Evolutionary conservation across 2,797 vertebrate species (phyloP), one percentile per base, ranked within the genome.

Genomic region (Anolis apletophallus): DNA sequence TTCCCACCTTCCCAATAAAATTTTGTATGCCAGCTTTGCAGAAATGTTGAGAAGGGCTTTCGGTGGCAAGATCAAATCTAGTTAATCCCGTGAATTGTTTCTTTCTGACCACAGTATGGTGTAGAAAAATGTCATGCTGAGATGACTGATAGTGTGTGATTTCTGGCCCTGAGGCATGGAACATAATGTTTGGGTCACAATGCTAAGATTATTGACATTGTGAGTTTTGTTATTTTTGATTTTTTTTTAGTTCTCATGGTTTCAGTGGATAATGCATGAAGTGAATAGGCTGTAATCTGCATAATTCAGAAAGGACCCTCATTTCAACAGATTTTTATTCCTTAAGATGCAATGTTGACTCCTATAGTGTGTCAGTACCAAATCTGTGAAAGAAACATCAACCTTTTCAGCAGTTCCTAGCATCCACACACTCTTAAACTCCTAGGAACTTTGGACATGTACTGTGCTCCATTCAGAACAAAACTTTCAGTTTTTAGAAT

Each of bases 1-100:
- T 81, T 13, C 67, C 29, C 0, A 5, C 79, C 17, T 87, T 89
- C 85, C 59, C 77, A 6, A 7, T 88, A 64, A 23, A n/a, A 72
- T n/a, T 7, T 55, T 29, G 74, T 21, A 54, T 32, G 40, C 9
- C 12, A 3, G 74, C 5, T 12, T 75, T 88, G 81, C 68, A 68
- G 79, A 71, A 61, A 57, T 83, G 64, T 85, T 68, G 81, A 84
- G 17, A 55, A 52, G 32, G 10, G 68, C 3, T 68, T 1, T 52
- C 59, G 61, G 87, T 74, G 75, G 19, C 68, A 85, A 10, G 77
- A 10, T 85, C 59, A 26, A 1, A 21, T 23, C 26, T 23, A 21
- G 9, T 52, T 86, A 85, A 32, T 78, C 34, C 14, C 26, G 81
- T 54, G 75, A 67, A 73, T 19, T 75, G 1, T 19, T 86, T 8